A percentile compares a stretch with the other conserved stretches of the same genome.
Evolutionary conservation across 2,113 vertebrate species (phyloP).

Genomic region (Osmerus eperlanus): DNA sequence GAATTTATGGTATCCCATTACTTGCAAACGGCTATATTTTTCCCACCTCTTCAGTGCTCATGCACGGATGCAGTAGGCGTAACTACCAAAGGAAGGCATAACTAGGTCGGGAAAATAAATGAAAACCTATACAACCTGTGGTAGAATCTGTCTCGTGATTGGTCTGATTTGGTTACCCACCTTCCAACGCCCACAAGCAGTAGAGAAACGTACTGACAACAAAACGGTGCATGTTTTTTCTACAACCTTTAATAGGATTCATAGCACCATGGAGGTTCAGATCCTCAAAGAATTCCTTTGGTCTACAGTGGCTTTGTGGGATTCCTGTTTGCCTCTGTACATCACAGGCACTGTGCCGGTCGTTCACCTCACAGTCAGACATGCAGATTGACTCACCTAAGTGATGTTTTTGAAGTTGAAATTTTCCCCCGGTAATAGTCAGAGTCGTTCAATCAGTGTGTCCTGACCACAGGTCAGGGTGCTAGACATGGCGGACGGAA

Average conservation of each 20-base stretch:
- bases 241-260: conserved; percentile 35
- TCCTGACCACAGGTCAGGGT: no score
- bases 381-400: no score
- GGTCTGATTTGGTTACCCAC: conserved; percentile 15
- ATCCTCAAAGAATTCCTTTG: not conserved
- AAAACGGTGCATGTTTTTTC: conserved; percentile 33
- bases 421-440: no score
- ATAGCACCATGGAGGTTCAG: conserved; percentile 6
- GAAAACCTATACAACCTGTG: no score
- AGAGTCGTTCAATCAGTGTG: no score
- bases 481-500: no score
- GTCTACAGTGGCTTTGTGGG: not conserved
- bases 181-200: conserved; percentile 16
- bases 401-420: no score
- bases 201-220: conserved; percentile 10
- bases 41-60: conserved; percentile 3
- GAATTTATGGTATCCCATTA: conserved; percentile 43
- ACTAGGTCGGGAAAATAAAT: no score
- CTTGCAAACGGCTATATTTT: conserved; percentile 37
- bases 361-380: no score
- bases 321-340: no score
- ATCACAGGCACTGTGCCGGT: no score
- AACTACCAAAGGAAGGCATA: conserved; percentile 14
- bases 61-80: not conserved
- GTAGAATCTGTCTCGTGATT: no score